Conservation (phyloP, 2,113 vertebrate species). For the Cephalopholis sonnerati region DNA sequence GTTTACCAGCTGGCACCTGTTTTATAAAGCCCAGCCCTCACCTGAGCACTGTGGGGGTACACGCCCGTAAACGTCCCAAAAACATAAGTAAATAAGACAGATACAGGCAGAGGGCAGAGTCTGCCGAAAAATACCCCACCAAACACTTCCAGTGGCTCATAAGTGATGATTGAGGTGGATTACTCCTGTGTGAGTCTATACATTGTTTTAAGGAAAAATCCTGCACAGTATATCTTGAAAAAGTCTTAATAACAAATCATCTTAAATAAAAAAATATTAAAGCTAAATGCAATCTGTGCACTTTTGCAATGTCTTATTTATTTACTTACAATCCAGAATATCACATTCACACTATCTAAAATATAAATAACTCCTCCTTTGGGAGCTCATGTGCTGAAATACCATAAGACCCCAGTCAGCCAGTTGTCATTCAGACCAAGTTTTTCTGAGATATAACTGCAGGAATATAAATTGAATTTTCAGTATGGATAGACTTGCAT, state of each 20-base stretch:
- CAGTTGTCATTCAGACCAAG: conserved; percentile 39
- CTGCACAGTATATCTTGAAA: too few species aligned
- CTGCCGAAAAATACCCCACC: too few species aligned
- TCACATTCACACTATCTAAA: conserved; percentile 10
- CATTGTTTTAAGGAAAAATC: too few species aligned
- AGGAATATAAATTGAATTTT: conserved; percentile 66
- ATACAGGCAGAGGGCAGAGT: too few species aligned
- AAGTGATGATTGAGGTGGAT: too few species aligned
- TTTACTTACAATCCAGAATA: not conserved
- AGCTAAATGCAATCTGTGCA: not conserved
- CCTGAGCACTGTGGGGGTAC: too few species aligned
- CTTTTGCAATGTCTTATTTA: not conserved
- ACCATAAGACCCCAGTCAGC: conserved; percentile 20
- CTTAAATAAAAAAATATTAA: not conserved
- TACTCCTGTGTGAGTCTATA: too few species aligned
- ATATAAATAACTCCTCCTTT: conserved; percentile 22
- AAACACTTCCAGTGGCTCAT: too few species aligned
- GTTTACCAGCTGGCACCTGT: too few species aligned
- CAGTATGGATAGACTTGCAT: conserved; percentile 51
- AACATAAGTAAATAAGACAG: too few species aligned
- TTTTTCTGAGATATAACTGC: conserved; percentile 34
- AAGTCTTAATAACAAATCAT: not conserved
- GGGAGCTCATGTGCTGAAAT: conserved; percentile 14
- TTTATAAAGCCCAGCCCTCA: too few species aligned
- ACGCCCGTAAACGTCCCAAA: too few species aligned